Percentiles rank a stretch among this genome's conserved stretches.
Evolutionary conservation across 2,113 vertebrate species (phyloP).

Genomic region (Poecilia latipinna): DNA sequence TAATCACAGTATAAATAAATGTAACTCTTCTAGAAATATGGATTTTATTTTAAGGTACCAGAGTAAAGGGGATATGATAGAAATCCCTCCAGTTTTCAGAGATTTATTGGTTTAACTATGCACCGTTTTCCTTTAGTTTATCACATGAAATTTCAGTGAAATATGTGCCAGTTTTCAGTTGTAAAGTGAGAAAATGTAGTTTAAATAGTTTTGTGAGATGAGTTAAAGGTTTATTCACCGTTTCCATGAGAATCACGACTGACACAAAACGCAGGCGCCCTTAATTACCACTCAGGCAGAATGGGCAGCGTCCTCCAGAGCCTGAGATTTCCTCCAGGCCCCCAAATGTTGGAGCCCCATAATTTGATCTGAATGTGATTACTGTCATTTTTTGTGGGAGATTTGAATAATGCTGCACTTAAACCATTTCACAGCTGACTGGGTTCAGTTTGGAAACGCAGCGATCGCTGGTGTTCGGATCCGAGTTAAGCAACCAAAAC

Average conservation of each 20-base stretch:
- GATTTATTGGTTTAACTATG: no score
- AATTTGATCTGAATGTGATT: slow-evolving; percentile 30
- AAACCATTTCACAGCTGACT: slow-evolving; percentile 1
- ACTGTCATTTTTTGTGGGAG: background rate
- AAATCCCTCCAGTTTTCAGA: background rate
- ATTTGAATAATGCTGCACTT: background rate
- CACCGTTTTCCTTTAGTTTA: background rate
- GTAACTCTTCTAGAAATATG: background rate
- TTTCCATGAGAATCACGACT: slow-evolving; percentile 12
- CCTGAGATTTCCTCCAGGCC: slow-evolving; percentile 3
- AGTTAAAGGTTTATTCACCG: slow-evolving; percentile 1
- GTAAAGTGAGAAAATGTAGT: background rate
- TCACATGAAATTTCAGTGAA: background rate
- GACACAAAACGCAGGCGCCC: background rate
- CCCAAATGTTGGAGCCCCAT: slow-evolving; percentile 1
- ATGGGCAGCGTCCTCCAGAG: slow-evolving; percentile 8
- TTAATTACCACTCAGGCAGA: slow-evolving; percentile 2
- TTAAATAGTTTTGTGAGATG: background rate
- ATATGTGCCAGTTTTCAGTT: no score
- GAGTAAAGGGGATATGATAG: background rate
- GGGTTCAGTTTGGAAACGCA: background rate
- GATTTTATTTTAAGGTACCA: background rate
- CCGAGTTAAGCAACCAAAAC: background rate
- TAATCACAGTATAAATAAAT: background rate
- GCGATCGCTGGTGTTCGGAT: background rate